phyloP scores from a whole-genome alignment of 2,797 vertebrate species.

The Phataginus tricuspis region DNA sequence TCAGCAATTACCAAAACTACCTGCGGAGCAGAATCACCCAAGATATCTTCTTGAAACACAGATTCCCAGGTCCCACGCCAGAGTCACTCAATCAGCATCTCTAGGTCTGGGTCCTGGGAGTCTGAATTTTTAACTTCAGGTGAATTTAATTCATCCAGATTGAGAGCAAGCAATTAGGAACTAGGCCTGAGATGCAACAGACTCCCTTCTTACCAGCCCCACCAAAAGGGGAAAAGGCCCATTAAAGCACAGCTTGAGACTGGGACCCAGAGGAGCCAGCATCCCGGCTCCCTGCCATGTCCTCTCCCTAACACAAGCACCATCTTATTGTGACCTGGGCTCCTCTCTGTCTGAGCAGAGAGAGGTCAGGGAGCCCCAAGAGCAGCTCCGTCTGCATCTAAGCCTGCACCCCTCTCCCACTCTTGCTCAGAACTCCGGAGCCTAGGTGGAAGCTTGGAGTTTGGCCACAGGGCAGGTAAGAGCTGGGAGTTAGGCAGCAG shows the following conservation, averaged over 20 bases:
- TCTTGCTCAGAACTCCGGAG: background rate
- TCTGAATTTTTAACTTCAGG: background rate
- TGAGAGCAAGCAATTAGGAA: background rate
- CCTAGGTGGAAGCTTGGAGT: background rate
- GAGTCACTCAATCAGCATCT: background rate
- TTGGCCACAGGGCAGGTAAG: background rate
- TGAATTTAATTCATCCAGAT: background rate
- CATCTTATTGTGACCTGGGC: background rate
- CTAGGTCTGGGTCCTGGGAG: background rate
- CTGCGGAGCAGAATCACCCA: background rate
- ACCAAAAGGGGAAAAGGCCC: background rate
- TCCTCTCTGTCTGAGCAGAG: background rate
- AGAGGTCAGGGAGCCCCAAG: no score
- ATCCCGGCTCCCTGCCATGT: background rate
- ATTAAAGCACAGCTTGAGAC: background rate
- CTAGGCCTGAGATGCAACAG: accelerated
- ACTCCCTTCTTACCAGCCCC: background rate
- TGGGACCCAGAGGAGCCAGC: accelerated
- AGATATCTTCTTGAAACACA: background rate
- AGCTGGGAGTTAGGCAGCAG: background rate
- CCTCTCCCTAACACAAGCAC: background rate
- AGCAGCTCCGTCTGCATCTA: background rate
- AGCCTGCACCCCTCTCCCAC: no score
- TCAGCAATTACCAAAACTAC: background rate
- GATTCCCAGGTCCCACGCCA: background rate